phyloP scores from a whole-genome alignment of 2,888 invertebrate species.

The Andrena minutula region DNA sequence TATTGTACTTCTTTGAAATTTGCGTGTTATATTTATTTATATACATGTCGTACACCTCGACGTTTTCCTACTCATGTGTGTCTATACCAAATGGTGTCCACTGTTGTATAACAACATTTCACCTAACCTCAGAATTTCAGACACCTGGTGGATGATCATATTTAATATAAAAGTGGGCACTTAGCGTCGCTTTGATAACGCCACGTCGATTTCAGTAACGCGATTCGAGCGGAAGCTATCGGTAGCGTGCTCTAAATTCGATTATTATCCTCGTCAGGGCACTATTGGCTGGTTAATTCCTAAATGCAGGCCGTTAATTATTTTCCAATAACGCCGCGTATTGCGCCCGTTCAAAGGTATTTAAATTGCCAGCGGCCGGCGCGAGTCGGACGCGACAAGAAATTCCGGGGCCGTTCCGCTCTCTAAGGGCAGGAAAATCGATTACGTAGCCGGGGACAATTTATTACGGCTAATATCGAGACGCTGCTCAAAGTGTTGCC shows the following conservation, averaged over 20 bases:
- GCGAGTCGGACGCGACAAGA: slow-evolving; percentile 18
- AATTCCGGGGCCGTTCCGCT: slow-evolving; percentile 22
- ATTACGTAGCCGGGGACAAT: slow-evolving; percentile 37
- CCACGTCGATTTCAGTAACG: not conserved
- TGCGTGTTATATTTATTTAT: too few species aligned
- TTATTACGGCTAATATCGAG: slow-evolving; percentile 46
- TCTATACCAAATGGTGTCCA: too few species aligned
- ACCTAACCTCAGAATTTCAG: too few species aligned
- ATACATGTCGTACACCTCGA: too few species aligned
- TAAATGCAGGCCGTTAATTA: slow-evolving; percentile 52
- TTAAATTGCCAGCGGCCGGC: slow-evolving; percentile 35
- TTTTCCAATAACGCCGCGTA: slow-evolving; percentile 51
- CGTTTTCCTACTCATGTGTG: too few species aligned
- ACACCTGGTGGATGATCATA: too few species aligned
- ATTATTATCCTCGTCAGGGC: slow-evolving; percentile 24
- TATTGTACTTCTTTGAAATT: too few species aligned
- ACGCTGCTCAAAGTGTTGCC: slow-evolving; percentile 14
- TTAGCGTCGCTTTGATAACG: not conserved
- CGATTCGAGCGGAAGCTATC: slow-evolving; percentile 20
- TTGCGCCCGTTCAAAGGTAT: slow-evolving; percentile 20
- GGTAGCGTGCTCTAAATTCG: slow-evolving; percentile 25
- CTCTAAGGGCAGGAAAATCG: slow-evolving; percentile 34
- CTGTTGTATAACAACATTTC: too few species aligned
- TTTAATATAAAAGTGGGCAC: too few species aligned
- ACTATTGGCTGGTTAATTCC: slow-evolving; percentile 52